Evolutionary conservation across 2,888 invertebrate genomes (phyloP), one percentile per base, ranked within the genome.

Genomic region (Mesorhabditis spiculigera): DNA sequence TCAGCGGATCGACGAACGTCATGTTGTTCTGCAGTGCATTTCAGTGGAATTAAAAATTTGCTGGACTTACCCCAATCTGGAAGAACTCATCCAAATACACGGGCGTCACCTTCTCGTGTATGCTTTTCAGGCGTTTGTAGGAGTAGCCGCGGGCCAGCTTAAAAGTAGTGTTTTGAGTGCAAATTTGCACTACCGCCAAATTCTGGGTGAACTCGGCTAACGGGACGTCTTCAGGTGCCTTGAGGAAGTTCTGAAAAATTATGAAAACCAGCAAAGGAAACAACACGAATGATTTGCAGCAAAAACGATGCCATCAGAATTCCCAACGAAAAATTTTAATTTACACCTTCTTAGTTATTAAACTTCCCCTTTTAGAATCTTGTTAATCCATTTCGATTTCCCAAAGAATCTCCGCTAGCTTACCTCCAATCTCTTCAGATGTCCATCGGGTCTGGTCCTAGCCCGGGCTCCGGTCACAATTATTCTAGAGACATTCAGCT

Each of bases 91-190:
- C 58, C 58, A 50, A 50, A 50, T 13, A 50, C 10, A 50, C 58
- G 8, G 58, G 10, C n/a, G 58, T 50, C 58, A 50, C 58, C n/a
- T 50, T 50, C 58, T 50, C 58, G n/a, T 50, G 58, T n/a, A 50
- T 50, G n/a, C n/a, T 50, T n/a, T 50, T 50, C 1, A 50, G n/a
- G 58, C 58, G 58, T 13, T n/a, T 10, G n/a, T 50, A n/a, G 0
- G n/a, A 10, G n/a, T 50, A n/a, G 58, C 58, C 58, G 10, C 58
- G 58, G 8, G n/a, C n/a, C n/a, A 13, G 8, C 58, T 50, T 10
- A 50, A 50, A 50, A n/a, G 10, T 50, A 13, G 8, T 50, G 58
- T 13, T 50, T n/a, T 13, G 3, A 50, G n/a, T n/a, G 8, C 2
- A 13, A 50, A 50, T 50, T 50, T 50, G 58, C 8, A 10, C 8